Percentiles rank a stretch among this genome's conserved stretches.
Evolutionary conservation across 2,797 vertebrate genomes (phyloP).

Genomic region (Lophotriccus pileatus): DNA sequence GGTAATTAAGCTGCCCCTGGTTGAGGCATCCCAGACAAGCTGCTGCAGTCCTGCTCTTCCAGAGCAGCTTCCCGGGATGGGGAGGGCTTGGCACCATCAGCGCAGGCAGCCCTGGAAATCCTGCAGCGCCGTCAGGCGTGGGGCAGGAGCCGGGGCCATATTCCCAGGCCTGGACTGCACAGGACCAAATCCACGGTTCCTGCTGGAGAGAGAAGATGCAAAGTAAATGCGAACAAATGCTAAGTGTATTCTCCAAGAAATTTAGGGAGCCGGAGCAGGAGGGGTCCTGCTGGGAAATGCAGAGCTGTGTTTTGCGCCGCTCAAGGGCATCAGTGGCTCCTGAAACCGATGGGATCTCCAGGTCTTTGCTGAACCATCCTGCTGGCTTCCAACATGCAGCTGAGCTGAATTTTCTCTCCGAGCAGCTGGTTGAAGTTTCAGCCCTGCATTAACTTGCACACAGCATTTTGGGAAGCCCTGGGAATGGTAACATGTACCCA

Average conservation of each 20-base stretch:
- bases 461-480: not conserved
- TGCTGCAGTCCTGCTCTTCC: not conserved
- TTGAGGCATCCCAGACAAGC: not conserved
- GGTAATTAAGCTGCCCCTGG: not conserved
- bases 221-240: not conserved
- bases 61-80: not conserved
- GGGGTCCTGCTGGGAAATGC: fast-evolving
- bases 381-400: not conserved
- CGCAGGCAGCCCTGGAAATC: not conserved
- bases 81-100: not conserved
- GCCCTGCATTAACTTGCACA: not conserved
- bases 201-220: not conserved
- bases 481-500: fast-evolving
- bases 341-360: fast-evolving
- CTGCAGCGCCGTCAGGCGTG: fast-evolving
- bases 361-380: not conserved
- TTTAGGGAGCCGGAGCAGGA: not conserved
- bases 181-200: not conserved
- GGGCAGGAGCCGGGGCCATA: not conserved
- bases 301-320: not conserved
- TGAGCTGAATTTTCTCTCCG: not conserved
- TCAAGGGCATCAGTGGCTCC: not conserved
- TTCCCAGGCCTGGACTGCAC: not conserved
- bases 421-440: not conserved
- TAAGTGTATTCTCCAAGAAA: not conserved